phyloP scores from a whole-genome alignment of 2,888 invertebrate genomes.

The Latheticus oryzae region DNA sequence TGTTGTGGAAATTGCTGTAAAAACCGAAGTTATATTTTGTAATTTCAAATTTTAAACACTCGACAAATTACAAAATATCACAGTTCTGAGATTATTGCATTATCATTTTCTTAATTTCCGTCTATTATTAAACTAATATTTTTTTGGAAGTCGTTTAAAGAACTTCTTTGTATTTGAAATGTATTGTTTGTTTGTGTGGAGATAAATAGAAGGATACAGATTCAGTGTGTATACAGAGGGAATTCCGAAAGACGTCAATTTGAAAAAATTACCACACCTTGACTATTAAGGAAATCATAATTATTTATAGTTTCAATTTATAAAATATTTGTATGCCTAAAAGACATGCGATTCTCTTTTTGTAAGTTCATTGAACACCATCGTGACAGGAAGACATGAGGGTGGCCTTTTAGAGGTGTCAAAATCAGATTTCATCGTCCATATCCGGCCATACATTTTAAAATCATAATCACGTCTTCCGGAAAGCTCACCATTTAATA shows the following conservation, averaged over 20 bases:
- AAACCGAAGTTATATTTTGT: constrained; percentile 4
- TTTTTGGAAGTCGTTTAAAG: too few relatives aligned
- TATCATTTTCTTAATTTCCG: too few relatives aligned
- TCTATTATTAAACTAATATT: too few relatives aligned
- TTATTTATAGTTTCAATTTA: neutral
- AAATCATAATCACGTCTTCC: constrained; percentile 11
- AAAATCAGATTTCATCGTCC: constrained; percentile 15
- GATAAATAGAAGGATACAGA: too few relatives aligned
- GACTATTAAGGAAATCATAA: neutral
- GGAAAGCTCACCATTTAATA: neutral
- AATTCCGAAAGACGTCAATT: constrained; percentile 2
- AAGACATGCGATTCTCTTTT: constrained; percentile 6
- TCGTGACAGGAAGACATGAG: constrained; percentile 20
- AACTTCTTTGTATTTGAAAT: too few relatives aligned
- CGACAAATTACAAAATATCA: too few relatives aligned
- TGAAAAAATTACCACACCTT: constrained; percentile 7
- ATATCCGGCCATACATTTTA: constrained; percentile 11
- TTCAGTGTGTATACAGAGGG: too few relatives aligned
- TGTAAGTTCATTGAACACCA: constrained; percentile 14
- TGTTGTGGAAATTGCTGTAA: constrained; percentile 2
- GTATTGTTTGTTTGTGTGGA: too few relatives aligned
- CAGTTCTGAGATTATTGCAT: too few relatives aligned
- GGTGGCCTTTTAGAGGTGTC: constrained; percentile 20
- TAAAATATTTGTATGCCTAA: neutral
- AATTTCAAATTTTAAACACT: too few relatives aligned